Conservation (phyloP, 2,113 vertebrate species). For the Callipepla californica region DNA sequence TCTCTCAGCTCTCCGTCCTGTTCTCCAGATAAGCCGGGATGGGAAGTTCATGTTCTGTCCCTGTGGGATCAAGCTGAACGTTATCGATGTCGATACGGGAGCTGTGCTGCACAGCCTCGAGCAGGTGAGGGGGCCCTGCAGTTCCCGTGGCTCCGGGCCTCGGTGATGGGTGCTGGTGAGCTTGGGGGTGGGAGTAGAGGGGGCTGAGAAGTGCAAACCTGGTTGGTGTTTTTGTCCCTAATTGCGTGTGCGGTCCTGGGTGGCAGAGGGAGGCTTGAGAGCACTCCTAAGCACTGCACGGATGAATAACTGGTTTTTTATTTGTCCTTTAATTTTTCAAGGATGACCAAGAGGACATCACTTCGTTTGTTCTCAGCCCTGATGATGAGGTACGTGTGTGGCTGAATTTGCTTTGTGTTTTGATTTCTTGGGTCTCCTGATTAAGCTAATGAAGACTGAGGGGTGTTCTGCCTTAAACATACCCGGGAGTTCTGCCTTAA, state of each 20-base stretch:
- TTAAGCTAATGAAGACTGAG: fast-evolving
- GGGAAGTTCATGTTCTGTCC: constrained; percentile 91
- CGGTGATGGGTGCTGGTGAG: fast-evolving
- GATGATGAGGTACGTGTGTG: constrained; percentile 85
- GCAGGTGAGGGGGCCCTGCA: constrained; percentile 77
- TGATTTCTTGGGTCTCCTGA: neutral
- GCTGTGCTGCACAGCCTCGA: constrained; percentile 83
- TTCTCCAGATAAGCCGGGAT: constrained; percentile 85
- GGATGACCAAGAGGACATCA: constrained; percentile 96
- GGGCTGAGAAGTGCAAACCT: too few relatives aligned
- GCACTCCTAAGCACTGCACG: fast-evolving
- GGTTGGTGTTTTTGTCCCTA: fast-evolving
- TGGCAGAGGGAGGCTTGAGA: neutral
- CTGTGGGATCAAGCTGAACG: constrained; percentile 86
- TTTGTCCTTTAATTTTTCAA: neutral
- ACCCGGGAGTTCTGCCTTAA: fast-evolving
- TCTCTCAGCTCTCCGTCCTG: fast-evolving
- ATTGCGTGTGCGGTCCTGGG: fast-evolving
- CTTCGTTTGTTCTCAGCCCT: constrained; percentile 87
- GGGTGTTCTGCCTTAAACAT: fast-evolving
- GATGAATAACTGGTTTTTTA: fast-evolving
- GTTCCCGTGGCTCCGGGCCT: fast-evolving
- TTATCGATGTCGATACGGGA: constrained; percentile 88
- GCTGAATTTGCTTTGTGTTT: neutral
- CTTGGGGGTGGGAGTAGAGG: fast-evolving